Base-by-base conservation (phyloP, 1,140 invertebrate species). In the Trinorchestia longiramus region DNA sequence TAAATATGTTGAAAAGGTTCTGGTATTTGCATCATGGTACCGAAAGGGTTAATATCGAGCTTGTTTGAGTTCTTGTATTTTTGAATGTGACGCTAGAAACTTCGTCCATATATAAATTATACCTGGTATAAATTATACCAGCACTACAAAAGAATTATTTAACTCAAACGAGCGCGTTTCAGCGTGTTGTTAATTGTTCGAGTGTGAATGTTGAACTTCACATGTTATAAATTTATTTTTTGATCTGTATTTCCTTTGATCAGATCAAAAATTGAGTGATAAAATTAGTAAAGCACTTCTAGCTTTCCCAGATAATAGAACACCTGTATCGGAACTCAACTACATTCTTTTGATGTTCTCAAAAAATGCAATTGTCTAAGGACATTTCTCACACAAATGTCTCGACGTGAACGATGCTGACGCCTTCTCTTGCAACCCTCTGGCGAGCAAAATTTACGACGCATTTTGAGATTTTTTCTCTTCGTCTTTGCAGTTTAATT, bases 401-500 rank as follows among this genome's bases (percentile, higher is more conserved):
- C 62, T 77, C 62, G 62, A 77, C 62, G 28, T 77, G 62, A 77
- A 77, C 62, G 62, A 77, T 77, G 62, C 62, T 77, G 62, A 28
- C 62, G 41, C 88, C 43, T 41, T 90, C 88, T 41, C 88, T 41
- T 45, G 92, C 92, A 47, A 45, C 92, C 44, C 92, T 47, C 40
- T 11, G 43, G 19, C 6, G 40, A 36, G 40, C 43, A 45, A 47
- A 94, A 94, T 94, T 94, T 94, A 94, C 47, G 92, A 45, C 92
- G 43, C 92, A 23, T 94, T 45, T 94, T 36, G 6, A 91, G 88
- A 91, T 17, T 94, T 94, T 94, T 94, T 94, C 41, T 42, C 41
- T 42, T 45, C 44, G 92, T 94, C 44, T 94, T 94, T 94, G 92
- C 92, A 94, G 92, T 94, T 94, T 94, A 94, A 94, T 94, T 94